Base-by-base conservation (phyloP, 2,797 vertebrate species). In the Nyctalus aviator region DNA sequence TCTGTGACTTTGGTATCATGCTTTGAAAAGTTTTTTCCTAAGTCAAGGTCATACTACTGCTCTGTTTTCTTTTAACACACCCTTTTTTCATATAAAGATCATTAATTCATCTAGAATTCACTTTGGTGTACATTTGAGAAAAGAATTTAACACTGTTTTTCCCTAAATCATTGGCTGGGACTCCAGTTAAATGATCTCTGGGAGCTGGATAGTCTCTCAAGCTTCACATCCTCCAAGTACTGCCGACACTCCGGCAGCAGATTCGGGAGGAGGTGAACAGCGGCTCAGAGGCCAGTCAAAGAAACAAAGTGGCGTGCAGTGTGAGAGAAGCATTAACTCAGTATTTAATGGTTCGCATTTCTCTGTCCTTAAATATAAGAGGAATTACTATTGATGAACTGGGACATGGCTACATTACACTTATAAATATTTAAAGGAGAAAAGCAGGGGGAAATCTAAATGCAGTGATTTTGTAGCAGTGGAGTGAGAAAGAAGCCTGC, bases 391-490 rank as follows among this genome's bases (percentile, higher is more conserved):
- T 57, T 82, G 86, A 90, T 66, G 53, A 81, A 44, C 50, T 27
- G 50, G 50, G 8, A 30, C 50, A 59, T 44, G 48, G 46, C 73
- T 88, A 30, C 3, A 35, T 90, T 84, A 92, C 82, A 62, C 35
- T 82, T 95, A 95, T 50, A 90, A 84, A 96, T 95, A 95, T 86
- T 96, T 90, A 94, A 95, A 77, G 81, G 71, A 95, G 37, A 44
- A 77, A 75, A 77, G 55, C 2, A 9, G 46, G 11, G 9, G 2
- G 8, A 53, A 25, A 21, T 76, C 21, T 94, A 64, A 90, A 64
- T 57, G 64, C 48, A 62, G 18, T 64, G 84, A 59, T 90, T 95
- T 96, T 11, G 20, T 66, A 84, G 27, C 25, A 23, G 50, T 72
- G 55, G 62, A 78, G 79, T n/a, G 66, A 95, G 87, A 55, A 88